phyloP scores from a whole-genome alignment of 2,113 vertebrate genomes.

The Cheilinus undulatus region DNA sequence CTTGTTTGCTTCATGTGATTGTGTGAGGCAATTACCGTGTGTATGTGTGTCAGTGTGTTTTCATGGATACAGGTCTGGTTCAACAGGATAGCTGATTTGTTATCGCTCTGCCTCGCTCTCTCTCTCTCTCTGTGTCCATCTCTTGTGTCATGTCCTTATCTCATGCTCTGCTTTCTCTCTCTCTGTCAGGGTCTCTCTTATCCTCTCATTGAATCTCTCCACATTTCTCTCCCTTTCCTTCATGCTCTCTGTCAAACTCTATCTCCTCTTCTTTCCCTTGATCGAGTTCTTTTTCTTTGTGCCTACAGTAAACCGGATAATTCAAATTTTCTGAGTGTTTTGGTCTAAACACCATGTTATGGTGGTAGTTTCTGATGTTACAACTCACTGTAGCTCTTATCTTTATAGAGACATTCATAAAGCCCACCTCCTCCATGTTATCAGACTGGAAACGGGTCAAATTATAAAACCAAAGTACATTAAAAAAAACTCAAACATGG shows the following conservation, averaged over 20 bases:
- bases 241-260: constrained; percentile 8
- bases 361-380: neutral
- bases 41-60: constrained; percentile 22
- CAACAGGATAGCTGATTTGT: constrained; percentile 64
- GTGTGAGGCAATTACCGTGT: constrained; percentile 61
- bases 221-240: constrained; percentile 11
- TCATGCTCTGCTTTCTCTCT: constrained; percentile 47
- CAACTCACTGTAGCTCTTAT: neutral
- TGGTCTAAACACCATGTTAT: neutral
- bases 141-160: constrained; percentile 37
- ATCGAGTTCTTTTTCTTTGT: constrained; percentile 2
- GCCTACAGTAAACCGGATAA: neutral
- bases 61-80: constrained; percentile 53
- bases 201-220: constrained; percentile 39
- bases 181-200: constrained; percentile 55
- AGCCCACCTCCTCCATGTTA: no score
- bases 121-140: constrained; percentile 16
- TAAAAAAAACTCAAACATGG: no score
- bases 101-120: constrained; percentile 49
- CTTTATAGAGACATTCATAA: no score
- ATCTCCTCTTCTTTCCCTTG: constrained; percentile 21
- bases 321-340: neutral
- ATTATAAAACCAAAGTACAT: no score
- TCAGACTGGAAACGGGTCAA: no score
- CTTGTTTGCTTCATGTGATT: constrained; percentile 69